Percentiles rank a stretch among this genome's conserved stretches.
These are phyloP conservation scores for Hydrolagus affinis DNA, from an alignment of 2,113 vertebrate genomes.

Conservation along the genomic window DNA sequence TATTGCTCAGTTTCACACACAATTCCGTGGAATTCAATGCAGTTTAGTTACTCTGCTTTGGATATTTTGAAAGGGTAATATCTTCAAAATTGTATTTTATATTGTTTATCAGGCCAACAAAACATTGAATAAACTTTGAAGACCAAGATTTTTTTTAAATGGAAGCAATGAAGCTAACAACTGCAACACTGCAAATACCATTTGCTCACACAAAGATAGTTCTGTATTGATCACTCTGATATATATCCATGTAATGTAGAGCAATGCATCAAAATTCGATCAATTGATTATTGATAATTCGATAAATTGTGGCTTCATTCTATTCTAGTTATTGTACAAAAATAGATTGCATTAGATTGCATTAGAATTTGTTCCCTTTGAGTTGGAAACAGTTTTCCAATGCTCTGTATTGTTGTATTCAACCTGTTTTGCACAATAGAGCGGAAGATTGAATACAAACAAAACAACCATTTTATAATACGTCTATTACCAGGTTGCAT, in stretches of 20 bases:
- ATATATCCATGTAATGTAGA: too few relatives aligned
- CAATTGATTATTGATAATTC: background rate
- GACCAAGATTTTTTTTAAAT: background rate
- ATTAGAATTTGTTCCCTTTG: background rate
- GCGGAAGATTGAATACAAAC: background rate
- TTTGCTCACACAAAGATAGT: background rate
- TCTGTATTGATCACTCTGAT: too few relatives aligned
- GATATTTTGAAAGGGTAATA: background rate
- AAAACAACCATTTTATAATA: background rate
- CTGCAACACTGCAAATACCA: background rate
- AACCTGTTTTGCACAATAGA: background rate
- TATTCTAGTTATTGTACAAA: background rate
- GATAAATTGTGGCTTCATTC: background rate
- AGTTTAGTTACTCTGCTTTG: background rate
- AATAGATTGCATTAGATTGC: too few relatives aligned
- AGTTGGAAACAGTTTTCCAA: constrained; percentile 6
- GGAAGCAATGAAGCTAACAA: background rate
- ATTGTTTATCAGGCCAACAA: background rate
- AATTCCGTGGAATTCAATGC: background rate
- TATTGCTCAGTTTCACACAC: background rate
- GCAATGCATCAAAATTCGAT: too few relatives aligned
- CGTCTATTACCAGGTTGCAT: background rate
- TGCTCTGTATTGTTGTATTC: background rate
- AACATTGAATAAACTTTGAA: background rate
- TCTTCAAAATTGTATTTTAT: background rate